phyloP scores from a whole-genome alignment of 2,888 invertebrate species.

The Acanthosepion esculentum region DNA sequence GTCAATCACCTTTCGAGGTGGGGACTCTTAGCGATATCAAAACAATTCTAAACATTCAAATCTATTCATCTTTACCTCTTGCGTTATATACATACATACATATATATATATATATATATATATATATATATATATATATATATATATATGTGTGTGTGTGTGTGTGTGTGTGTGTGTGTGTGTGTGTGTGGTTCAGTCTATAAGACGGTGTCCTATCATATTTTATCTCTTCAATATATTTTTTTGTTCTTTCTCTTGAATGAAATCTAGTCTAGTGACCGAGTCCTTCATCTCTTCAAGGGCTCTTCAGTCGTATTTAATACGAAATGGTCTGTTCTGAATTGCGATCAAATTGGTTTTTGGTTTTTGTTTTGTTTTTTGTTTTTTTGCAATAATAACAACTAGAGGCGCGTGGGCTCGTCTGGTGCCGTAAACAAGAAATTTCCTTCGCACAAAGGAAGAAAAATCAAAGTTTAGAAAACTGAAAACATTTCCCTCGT shows the following conservation, averaged over 20 bases:
- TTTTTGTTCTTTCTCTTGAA: background rate
- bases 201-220: background rate
- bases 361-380: background rate
- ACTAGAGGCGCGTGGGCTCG: background rate
- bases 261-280: background rate
- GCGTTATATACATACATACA: background rate
- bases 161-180: background rate
- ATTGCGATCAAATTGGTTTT: background rate
- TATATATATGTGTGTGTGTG: background rate
- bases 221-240: background rate
- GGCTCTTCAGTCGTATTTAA: background rate
- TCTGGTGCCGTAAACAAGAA: background rate
- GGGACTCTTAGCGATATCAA: no score
- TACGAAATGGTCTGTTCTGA: background rate
- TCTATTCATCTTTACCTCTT: no score
- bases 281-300: background rate
- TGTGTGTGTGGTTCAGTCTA: background rate
- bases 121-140: background rate
- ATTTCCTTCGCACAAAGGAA: background rate
- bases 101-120: background rate
- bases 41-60: no score
- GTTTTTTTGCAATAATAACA: background rate
- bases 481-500: background rate
- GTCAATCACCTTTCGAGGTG: no score
- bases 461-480: background rate